Conservation (phyloP, 2,888 invertebrate species). For the Seira sanloemensis region DNA sequence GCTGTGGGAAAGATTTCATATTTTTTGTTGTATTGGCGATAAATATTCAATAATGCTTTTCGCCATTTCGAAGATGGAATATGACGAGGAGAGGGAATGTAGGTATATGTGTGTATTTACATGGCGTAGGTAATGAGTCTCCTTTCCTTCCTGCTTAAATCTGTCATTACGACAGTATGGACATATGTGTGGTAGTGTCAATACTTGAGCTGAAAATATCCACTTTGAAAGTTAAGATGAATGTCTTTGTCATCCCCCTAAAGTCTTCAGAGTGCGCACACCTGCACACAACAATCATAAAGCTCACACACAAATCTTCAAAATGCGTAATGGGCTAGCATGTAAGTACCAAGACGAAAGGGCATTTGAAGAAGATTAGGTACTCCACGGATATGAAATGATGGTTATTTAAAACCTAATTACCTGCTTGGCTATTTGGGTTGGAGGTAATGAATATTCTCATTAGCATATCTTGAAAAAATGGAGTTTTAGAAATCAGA, state of each 20-base stretch:
- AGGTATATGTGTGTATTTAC: no score
- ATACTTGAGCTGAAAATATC: no score
- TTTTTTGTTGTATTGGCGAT: no score
- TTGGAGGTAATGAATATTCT: conserved; percentile 53
- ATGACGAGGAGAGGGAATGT: no score
- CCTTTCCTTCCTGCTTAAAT: conserved; percentile 5
- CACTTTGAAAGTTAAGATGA: background rate
- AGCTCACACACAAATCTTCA: no score
- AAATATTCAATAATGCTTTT: no score
- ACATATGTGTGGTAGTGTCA: no score
- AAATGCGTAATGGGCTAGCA: background rate
- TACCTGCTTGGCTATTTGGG: conserved; percentile 53
- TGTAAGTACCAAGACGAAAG: background rate
- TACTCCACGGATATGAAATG: conserved; percentile 42
- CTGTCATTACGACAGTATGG: background rate
- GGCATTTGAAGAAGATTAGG: conserved; percentile 12
- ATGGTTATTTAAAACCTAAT: conserved; percentile 60
- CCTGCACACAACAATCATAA: background rate
- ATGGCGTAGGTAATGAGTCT: background rate
- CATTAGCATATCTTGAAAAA: conserved; percentile 60
- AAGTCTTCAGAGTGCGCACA: background rate
- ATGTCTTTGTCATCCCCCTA: background rate
- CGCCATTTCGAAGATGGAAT: no score
- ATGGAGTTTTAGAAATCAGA: background rate
- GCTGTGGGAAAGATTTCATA: no score